Evolutionary conservation across 2,113 vertebrate genomes (phyloP), one percentile per base, ranked within the genome.

Genomic region (Hydrochoerus hydrochaeris): DNA sequence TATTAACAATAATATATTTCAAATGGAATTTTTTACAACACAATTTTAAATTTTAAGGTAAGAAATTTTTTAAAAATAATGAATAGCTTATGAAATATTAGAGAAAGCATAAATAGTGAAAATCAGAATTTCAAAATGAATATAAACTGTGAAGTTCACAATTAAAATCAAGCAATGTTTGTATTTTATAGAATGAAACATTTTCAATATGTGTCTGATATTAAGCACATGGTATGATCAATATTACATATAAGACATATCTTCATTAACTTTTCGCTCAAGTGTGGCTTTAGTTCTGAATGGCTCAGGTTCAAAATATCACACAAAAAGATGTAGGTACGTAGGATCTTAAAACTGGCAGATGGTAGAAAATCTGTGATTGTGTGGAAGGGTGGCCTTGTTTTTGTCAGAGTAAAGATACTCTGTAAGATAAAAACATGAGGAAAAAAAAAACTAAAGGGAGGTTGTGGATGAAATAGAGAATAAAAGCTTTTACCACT

Each of bases 341-440:
- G n/a, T 69, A 96, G 7, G 44, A 81, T 90, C 77, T 46, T 44
- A 58, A 82, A 93, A 81, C 35, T 91, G 84, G 84, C 91, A 97
- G 89, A 97, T 95, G 93, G 93, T 73, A 87, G 80, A 28, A 77
- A 95, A 96, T 94, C 90, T 83, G 58, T 91, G 78, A 93, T 84
- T 86, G 12, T 90, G 67, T 75, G 62, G 41, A 75, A 94, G 10
- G 60, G 35, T 77, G 67, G 89, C 12, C 52, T 35, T 69, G 93
- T 87, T 89, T 96, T 95, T 90, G 73, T 93, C 41, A 77, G 80
- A 96, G 91, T 91, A 96, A 94, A 71, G 93, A 93, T 94, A 83
- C 65, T 80, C 28, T 91, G 54, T 91, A 63, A 93, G 95, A 87
- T 91, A 75, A 90, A 83, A 94, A 84, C 58, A 85, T 49, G 2